Base-by-base conservation (phyloP, 37 sponge, comb jelly and placozoan species). In the Petrosia ficiformis region DNA sequence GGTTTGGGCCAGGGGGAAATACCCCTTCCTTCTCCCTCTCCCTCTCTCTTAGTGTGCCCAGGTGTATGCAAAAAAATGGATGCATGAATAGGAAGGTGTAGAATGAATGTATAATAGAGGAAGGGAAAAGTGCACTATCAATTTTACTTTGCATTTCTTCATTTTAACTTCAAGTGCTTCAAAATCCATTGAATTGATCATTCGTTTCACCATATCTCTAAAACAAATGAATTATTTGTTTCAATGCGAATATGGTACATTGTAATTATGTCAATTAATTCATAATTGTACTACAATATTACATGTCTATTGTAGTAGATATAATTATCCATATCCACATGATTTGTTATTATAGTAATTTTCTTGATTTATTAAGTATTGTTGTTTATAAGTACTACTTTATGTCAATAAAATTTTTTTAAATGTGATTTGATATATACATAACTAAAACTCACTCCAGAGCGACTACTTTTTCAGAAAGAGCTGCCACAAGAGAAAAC, bases 391-490 rank as follows among this genome's bases (percentile, higher is more conserved):
- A n/a, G n/a, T n/a, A n/a, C n/a, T n/a, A n/a, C n/a, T n/a, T n/a
- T n/a, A n/a, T n/a, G n/a, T n/a, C n/a, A n/a, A n/a, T n/a, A n/a
- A n/a, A n/a, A n/a, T n/a, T n/a, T n/a, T n/a, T n/a, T n/a, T n/a
- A n/a, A n/a, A n/a, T 6, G 25, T 19, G 24, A 6, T 14, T 24
- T 67, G 21, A 2, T 5, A 30, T 77, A 21, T 59, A 26, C 14
- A 22, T 3, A 38, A 84, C 22, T 30, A 30, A 11, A 8, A 79
- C 89, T 84, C 39, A 94, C 95, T 91, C 95, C 25, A 94, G 67
- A 25, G 87, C 76, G 2, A 94, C 95, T 37, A 94, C 92, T 61
- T 90, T 94, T 85, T 94, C 95, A 0, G 95, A 94, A 59, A 94
- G 75, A 11, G 95, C 95, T 40, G 95, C 95, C n/a, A 94, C 75